phyloP scores from a whole-genome alignment of 2,888 invertebrate genomes.

The Lepidonotus clava region DNA sequence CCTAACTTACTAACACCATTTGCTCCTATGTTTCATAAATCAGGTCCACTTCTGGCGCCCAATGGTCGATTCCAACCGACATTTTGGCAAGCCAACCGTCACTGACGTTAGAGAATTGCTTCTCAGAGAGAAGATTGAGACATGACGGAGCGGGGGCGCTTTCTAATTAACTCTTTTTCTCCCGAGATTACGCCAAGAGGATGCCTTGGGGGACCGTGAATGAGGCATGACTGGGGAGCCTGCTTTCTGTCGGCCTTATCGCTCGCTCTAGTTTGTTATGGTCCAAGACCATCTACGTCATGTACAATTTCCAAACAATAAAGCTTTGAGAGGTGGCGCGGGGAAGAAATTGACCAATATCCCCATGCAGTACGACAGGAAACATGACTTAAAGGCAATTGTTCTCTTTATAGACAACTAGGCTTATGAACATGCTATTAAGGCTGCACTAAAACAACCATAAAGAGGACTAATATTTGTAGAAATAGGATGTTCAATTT shows the following conservation, averaged over 20 bases:
- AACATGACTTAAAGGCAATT: too few species aligned
- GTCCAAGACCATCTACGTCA: too few species aligned
- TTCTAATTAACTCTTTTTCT: slow-evolving; percentile 47
- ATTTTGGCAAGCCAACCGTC: neutral
- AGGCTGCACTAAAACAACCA: too few species aligned
- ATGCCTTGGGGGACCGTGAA: slow-evolving; percentile 7
- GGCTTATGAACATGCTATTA: too few species aligned
- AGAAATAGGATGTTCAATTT: too few species aligned
- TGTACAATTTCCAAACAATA: too few species aligned
- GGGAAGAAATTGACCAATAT: too few species aligned
- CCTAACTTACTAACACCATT: neutral
- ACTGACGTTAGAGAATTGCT: neutral
- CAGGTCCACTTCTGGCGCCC: neutral
- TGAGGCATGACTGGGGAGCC: neutral
- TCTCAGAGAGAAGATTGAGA: neutral
- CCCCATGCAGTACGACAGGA: too few species aligned
- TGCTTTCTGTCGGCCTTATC: neutral
- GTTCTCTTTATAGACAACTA: too few species aligned
- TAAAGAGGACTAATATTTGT: too few species aligned
- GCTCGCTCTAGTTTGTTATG: too few species aligned
- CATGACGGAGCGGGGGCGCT: slow-evolving; percentile 16
- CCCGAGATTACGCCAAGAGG: slow-evolving; percentile 31
- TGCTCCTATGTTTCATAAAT: neutral
- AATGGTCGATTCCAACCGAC: neutral
- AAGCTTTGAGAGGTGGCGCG: too few species aligned